Conservation (phyloP, 2,797 vertebrate genomes). For the Erethizon dorsatum region DNA sequence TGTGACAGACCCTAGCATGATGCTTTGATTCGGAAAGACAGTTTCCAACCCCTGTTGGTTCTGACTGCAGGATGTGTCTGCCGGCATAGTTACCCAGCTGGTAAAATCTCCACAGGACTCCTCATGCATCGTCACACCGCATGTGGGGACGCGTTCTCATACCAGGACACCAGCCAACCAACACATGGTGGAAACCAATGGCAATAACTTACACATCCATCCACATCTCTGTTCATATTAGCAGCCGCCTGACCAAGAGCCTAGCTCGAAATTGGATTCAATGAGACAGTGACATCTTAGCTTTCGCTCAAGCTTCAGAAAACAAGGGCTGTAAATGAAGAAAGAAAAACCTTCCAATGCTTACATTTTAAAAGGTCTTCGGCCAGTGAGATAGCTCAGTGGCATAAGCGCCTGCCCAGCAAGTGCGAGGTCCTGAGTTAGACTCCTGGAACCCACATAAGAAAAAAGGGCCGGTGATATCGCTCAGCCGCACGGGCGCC, state of each 20-base stretch:
- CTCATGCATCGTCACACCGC: background rate
- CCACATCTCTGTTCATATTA: background rate
- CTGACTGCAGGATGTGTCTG: background rate
- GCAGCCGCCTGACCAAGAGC: background rate
- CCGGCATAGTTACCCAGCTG: background rate
- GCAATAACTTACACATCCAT: background rate
- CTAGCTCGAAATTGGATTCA: background rate
- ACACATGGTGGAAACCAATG: background rate
- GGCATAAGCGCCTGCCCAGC: too few relatives aligned
- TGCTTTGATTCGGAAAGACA: background rate
- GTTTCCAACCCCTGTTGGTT: background rate
- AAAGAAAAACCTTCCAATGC: background rate
- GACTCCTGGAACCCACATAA: too few relatives aligned
- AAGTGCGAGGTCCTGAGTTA: too few relatives aligned
- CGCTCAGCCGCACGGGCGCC: too few relatives aligned
- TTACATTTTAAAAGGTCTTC: background rate
- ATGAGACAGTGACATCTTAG: background rate
- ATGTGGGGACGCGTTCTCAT: background rate
- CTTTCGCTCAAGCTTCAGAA: background rate
- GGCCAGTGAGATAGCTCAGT: too few relatives aligned
- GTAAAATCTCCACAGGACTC: background rate
- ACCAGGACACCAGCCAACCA: background rate
- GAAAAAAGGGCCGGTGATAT: too few relatives aligned
- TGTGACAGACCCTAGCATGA: background rate
- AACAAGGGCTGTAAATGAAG: background rate